These are phyloP conservation scores for Poicephalus gulielmi DNA, from an alignment of 2,113 vertebrate genomes.

Conservation along the genomic window DNA sequence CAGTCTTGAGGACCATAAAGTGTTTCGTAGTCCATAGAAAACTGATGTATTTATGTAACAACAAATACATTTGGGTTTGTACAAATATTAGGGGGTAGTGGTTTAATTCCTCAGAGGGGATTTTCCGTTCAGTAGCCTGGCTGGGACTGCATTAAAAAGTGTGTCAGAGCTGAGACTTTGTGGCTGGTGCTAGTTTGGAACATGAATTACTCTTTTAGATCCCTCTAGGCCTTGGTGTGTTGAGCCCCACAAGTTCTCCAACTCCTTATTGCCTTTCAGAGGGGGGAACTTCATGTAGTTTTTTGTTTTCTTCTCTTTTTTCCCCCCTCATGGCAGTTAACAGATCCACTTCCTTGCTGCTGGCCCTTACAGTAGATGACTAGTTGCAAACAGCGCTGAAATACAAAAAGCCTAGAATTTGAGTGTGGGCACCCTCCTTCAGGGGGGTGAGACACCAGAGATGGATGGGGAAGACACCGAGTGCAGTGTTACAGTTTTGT, in stretches of 20 bases:
- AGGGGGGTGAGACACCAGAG: neutral
- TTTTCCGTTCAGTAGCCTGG: neutral
- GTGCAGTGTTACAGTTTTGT: neutral
- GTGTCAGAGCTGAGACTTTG: neutral
- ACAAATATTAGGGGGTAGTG: neutral
- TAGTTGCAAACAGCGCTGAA: neutral
- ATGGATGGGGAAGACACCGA: too few species aligned
- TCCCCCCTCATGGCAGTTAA: fast-evolving
- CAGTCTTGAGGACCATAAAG: neutral
- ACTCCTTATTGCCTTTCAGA: fast-evolving
- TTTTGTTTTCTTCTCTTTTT: neutral
- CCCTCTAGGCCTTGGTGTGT: fast-evolving
- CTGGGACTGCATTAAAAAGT: neutral
- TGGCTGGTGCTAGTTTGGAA: neutral
- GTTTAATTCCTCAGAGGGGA: neutral
- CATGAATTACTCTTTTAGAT: neutral
- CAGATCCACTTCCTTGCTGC: neutral
- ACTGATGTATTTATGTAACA: neutral
- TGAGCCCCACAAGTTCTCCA: neutral
- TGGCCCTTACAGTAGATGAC: fast-evolving
- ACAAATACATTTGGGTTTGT: neutral
- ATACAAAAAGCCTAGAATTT: fast-evolving
- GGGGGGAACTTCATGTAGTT: neutral
- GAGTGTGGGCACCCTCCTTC: neutral
- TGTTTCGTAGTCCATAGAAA: neutral